A percentile compares a stretch with the other conserved stretches of the same genome.
These are phyloP conservation scores for Rhabdomys pumilio DNA, from an alignment of 2,797 vertebrate genomes.

Conservation along the genomic window DNA sequence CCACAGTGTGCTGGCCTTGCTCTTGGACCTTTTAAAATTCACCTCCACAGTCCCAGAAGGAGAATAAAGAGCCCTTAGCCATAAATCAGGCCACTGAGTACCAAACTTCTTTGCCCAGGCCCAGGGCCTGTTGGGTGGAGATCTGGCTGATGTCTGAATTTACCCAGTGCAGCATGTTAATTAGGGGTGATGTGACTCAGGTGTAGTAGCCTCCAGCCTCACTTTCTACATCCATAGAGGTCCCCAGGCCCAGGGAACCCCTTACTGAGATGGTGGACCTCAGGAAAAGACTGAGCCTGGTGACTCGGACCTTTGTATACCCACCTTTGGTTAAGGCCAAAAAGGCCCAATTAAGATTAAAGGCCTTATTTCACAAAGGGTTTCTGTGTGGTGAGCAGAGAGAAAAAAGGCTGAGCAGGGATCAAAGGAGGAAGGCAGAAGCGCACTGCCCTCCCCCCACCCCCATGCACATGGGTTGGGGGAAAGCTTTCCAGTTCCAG, in stretches of 20 bases:
- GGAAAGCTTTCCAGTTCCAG: not conserved
- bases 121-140: constrained; percentile 47
- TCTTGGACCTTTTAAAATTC: constrained; percentile 76
- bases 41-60: constrained; percentile 76
- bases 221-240: too few relatives aligned
- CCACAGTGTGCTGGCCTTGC: constrained; percentile 2
- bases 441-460: not conserved
- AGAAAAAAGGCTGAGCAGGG: not conserved
- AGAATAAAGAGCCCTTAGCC: constrained; percentile 64
- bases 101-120: constrained; percentile 57
- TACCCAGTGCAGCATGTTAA: constrained; percentile 62
- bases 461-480: not conserved
- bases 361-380: not conserved
- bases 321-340: not conserved
- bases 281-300: not conserved
- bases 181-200: not conserved
- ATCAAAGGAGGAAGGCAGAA: not conserved
- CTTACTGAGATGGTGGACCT: not conserved
- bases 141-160: constrained; percentile 53
- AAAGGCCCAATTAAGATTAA: not conserved
- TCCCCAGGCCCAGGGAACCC: not conserved
- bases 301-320: not conserved
- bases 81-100: constrained; percentile 82
- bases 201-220: not conserved
- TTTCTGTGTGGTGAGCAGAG: not conserved